Base-by-base conservation (phyloP, 2,888 invertebrate genomes). In the Caenorhabditis afra region DNA sequence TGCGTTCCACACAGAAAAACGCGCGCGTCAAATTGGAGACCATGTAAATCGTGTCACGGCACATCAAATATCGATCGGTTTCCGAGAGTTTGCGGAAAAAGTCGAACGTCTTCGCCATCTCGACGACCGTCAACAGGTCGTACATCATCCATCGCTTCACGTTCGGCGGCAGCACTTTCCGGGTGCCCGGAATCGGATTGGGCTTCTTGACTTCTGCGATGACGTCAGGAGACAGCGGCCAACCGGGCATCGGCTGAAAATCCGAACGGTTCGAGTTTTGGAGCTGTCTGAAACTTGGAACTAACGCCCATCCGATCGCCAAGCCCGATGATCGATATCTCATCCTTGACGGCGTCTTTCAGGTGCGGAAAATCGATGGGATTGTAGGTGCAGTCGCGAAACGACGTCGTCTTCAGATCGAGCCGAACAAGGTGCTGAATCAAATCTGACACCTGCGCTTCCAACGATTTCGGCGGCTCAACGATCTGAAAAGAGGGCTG, bases 41-140 rank as follows among this genome's bases (percentile, higher is more conserved):
- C 76, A 77, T 77, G 14, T 70, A 29, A 8, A 44, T 44, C 20
- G 76, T 77, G 41, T 77, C 68, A n/a, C 68, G 76, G 37, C 64
- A 58, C 0, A 49, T 16, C 18, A 59, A 61, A n/a, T 8, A 14
- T 29, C 76, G 37, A 58, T 77, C 76, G 22, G 1, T 58, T 50
- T 70, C 64, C 5, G 68, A 70, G 8, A 77, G 16, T 12, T 77
- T 64, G 7, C n/a, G 23, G 58, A 77, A 70, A 18, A 70, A 59
- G 11, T 41, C 35, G 16, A 70, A 61, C 7, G 70, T 61, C 22
- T 70, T 70, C 2, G 70, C 52, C 49, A 70, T 50, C 18, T 70
- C 70, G 16, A 61, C 35, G 1, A 52, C 8, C 11, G 59, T 77
- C 47, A 77, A 23, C 1, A 77, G 10, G 14, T 77, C 76, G 29